Conservation (phyloP, 2,888 invertebrate species). For the Anagyrus pseudococci region DNA sequence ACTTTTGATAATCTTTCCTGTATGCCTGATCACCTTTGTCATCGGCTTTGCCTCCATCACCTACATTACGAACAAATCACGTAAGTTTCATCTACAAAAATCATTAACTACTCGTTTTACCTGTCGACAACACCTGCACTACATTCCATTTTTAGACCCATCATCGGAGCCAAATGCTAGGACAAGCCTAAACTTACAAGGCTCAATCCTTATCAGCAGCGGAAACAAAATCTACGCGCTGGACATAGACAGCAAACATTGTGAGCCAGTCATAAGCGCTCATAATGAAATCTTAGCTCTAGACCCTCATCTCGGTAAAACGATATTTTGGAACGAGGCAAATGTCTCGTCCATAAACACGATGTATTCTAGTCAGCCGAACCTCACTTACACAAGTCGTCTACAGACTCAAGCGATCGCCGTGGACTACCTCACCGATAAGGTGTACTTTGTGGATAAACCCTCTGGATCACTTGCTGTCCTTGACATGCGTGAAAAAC, state of each 20-base stretch:
- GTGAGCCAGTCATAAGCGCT: not conserved
- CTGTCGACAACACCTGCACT: no score
- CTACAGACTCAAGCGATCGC: slow-evolving; percentile 18
- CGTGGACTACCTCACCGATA: slow-evolving; percentile 19
- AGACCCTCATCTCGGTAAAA: slow-evolving; percentile 10
- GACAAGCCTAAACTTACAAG: not conserved
- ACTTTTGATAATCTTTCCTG: no score
- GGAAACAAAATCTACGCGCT: slow-evolving; percentile 2
- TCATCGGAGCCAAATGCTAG: no score
- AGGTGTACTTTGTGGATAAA: slow-evolving; percentile 21
- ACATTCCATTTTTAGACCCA: no score
- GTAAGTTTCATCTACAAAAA: no score
- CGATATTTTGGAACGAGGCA: slow-evolving; percentile 12
- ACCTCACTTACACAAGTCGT: not conserved
- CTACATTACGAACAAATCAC: no score
- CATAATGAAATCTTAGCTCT: not conserved
- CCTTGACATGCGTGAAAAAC: slow-evolving; percentile 1
- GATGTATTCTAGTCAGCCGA: not conserved
- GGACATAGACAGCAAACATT: not conserved
- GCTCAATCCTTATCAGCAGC: slow-evolving; percentile 11
- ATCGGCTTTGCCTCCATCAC: no score
- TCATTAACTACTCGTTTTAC: no score
- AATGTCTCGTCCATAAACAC: not conserved
- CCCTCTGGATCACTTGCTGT: slow-evolving; percentile 12
- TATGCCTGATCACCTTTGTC: no score